Evolutionary conservation across 1,140 invertebrate species (phyloP).

Genomic region (Oscheius sp.): DNA sequence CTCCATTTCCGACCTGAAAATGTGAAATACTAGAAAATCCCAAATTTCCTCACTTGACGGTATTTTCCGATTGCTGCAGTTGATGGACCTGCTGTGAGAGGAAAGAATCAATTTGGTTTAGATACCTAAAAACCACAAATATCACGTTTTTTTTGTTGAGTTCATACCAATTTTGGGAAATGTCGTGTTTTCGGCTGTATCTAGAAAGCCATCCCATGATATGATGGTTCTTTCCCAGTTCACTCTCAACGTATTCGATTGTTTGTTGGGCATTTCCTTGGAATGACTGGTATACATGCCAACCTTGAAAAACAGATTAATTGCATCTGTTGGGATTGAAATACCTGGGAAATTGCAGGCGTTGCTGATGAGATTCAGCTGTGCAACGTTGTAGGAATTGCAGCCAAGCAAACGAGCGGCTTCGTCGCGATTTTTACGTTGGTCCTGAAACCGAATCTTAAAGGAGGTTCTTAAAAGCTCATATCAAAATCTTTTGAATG

Average conservation of each 20-base stretch:
- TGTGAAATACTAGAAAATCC: neutral
- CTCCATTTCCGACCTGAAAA: conserved; percentile 19
- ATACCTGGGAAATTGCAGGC: conserved; percentile 12
- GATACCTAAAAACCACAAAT: conserved; percentile 13
- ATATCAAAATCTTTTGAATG: neutral
- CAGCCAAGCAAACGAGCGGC: conserved; percentile 9
- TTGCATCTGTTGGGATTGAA: neutral
- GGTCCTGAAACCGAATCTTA: neutral
- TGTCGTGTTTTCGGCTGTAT: conserved; percentile 24
- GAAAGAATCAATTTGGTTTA: conserved; percentile 4
- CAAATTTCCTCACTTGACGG: conserved; percentile 2
- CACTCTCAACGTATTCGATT: conserved; percentile 8
- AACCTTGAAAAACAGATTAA: conserved; percentile 14
- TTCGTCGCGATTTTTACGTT: neutral
- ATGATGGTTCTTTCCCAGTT: conserved; percentile 33
- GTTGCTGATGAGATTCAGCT: conserved; percentile 17
- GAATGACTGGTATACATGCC: conserved; percentile 7
- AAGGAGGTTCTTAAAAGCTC: neutral
- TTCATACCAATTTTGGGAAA: conserved; percentile 32
- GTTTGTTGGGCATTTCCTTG: neutral
- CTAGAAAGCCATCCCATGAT: conserved; percentile 29
- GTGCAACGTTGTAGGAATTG: conserved; percentile 6
- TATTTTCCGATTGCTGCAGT: conserved; percentile 5
- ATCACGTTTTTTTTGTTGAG: neutral
- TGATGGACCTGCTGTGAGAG: neutral